Evolutionary conservation across 1,140 invertebrate genomes (phyloP).

Genomic region (Drosophila carrolli): DNA sequence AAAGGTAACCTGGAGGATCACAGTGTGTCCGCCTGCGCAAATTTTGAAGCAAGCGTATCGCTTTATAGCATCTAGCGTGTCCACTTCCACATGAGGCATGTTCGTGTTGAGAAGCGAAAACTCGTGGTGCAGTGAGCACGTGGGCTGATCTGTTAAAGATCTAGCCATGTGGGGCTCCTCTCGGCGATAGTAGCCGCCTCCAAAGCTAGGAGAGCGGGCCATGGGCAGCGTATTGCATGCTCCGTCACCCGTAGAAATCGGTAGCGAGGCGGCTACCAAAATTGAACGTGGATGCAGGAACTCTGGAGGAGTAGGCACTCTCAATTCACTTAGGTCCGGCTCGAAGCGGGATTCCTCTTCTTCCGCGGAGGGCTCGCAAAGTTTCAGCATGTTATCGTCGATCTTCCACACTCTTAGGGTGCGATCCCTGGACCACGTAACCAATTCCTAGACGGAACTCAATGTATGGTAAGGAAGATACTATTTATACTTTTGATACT

Average conservation of each 20-base stretch:
- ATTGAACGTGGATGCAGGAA: conserved; percentile 57
- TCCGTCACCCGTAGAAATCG: conserved; percentile 52
- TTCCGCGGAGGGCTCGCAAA: conserved; percentile 85
- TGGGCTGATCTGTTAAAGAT: conserved; percentile 85
- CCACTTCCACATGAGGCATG: conserved; percentile 93
- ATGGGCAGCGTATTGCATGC: conserved; percentile 54
- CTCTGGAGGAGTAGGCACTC: conserved; percentile 66
- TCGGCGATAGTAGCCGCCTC: conserved; percentile 44
- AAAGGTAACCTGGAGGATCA: conserved; percentile 89
- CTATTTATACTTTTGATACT: neutral
- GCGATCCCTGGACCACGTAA: conserved; percentile 98
- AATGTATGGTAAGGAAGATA: neutral
- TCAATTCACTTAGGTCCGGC: conserved; percentile 52
- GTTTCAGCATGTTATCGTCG: conserved; percentile 92
- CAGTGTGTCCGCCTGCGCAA: conserved; percentile 89
- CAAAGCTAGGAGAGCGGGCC: conserved; percentile 71
- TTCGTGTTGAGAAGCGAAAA: conserved; percentile 94
- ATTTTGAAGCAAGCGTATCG: conserved; percentile 91
- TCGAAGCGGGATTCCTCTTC: conserved; percentile 66
- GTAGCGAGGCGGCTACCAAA: conserved; percentile 57
- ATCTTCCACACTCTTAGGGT: conserved; percentile 96
- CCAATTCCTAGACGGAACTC: conserved; percentile 89
- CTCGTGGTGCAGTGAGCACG: conserved; percentile 91
- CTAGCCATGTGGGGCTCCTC: conserved; percentile 78
- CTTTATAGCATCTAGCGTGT: conserved; percentile 89